Evolutionary conservation across 2,113 vertebrate species (phyloP).

Genomic region (Tapirus terrestris): DNA sequence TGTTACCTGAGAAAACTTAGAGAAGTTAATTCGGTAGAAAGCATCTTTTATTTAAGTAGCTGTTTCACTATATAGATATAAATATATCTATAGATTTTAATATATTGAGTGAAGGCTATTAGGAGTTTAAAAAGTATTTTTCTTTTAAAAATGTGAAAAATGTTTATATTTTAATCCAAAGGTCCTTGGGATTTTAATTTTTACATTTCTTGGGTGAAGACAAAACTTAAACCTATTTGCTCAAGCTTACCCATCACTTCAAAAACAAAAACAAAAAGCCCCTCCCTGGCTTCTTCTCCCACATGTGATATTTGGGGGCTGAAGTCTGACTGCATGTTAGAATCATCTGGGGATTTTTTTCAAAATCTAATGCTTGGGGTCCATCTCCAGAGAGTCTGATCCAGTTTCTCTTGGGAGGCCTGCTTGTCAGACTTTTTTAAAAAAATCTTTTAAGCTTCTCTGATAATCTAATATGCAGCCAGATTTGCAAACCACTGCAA

Average conservation of each 20-base stretch:
- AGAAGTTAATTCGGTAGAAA: constrained; percentile 10
- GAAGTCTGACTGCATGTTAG: background rate
- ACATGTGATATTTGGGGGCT: background rate
- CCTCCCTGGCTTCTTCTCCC: background rate
- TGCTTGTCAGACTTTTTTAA: background rate
- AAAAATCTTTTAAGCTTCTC: background rate
- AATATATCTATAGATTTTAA: background rate
- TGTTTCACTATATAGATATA: background rate
- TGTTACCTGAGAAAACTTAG: background rate
- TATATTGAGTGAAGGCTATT: background rate
- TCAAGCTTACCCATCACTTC: background rate
- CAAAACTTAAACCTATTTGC: background rate
- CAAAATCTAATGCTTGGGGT: background rate
- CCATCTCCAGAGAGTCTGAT: background rate
- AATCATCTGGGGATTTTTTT: constrained; percentile 3
- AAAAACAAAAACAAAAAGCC: background rate
- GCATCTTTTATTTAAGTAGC: constrained; percentile 34
- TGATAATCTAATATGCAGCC: background rate
- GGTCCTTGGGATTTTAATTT: constrained; percentile 17
- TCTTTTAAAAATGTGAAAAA: constrained; percentile 19
- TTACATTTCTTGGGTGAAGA: constrained; percentile 8
- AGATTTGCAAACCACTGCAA: background rate
- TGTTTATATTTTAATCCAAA: background rate
- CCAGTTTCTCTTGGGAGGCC: background rate
- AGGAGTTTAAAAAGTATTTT: constrained; percentile 38